Percentiles rank a stretch among this genome's conserved stretches.
Evolutionary conservation across 2,888 invertebrate genomes (phyloP).

Genomic region (Catocala fraxini): DNA sequence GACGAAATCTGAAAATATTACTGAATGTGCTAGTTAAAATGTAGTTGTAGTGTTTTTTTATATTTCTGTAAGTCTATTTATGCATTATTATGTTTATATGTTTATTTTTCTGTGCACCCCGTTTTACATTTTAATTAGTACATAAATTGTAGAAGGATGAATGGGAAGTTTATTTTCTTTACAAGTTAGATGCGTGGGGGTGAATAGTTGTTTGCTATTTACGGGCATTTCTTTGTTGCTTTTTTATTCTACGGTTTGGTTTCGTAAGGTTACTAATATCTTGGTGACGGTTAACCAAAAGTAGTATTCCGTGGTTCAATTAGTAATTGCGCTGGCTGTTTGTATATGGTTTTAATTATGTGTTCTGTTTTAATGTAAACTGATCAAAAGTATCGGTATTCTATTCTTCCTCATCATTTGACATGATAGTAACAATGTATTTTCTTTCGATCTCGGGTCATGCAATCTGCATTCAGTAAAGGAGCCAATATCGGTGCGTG

Average conservation of each 20-base stretch:
- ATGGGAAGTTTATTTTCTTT: constrained; percentile 51
- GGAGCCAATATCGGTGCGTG: not conserved
- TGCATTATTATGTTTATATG: constrained; percentile 60
- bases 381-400: not conserved
- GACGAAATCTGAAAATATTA: constrained; percentile 80
- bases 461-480: not conserved
- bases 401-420: not conserved
- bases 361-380: not conserved
- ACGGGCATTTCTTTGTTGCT: constrained; percentile 37
- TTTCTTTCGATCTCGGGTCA: not conserved
- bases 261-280: constrained; percentile 35
- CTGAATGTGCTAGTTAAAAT: constrained; percentile 83
- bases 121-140: constrained; percentile 81
- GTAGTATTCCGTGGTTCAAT: constrained; percentile 9
- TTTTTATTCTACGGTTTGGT: constrained; percentile 39
- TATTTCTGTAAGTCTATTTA: constrained; percentile 57
- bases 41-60: constrained; percentile 68
- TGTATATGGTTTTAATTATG: not conserved
- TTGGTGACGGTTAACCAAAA: constrained; percentile 38
- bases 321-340: not conserved
- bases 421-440: not conserved
- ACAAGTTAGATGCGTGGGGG: constrained; percentile 44
- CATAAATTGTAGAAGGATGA: constrained; percentile 63
- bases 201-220: constrained; percentile 66
- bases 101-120: constrained; percentile 58